These are phyloP conservation scores for Salvelinus namaycush DNA, from an alignment of 2,113 vertebrate species.

Conservation along the genomic window DNA sequence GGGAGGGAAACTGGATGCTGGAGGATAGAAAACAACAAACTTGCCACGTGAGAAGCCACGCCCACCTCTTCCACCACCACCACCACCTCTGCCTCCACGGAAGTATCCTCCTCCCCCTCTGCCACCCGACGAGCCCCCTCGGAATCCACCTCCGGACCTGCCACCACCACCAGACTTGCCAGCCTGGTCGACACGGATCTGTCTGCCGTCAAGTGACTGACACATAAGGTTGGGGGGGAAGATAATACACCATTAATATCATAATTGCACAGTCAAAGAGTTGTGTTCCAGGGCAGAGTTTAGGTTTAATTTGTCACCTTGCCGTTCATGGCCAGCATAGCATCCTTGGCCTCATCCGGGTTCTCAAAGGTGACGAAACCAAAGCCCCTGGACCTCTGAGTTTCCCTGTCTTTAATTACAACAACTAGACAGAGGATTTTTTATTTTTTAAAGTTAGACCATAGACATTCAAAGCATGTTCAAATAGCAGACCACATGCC, in stretches of 20 bases:
- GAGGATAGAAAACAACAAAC: constrained; percentile 18
- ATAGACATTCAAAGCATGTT: not conserved
- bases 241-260: not conserved
- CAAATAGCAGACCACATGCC: no score
- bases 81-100: constrained; percentile 64
- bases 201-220: constrained; percentile 81
- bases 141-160: constrained; percentile 72
- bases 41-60: constrained; percentile 77
- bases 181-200: constrained; percentile 83
- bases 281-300: not conserved
- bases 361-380: constrained; percentile 86
- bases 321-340: constrained; percentile 86
- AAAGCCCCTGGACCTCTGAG: constrained; percentile 82
- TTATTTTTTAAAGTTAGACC: not conserved
- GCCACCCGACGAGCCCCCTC: constrained; percentile 67
- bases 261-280: not conserved
- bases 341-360: constrained; percentile 84
- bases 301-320: constrained; percentile 71
- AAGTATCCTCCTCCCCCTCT: constrained; percentile 64
- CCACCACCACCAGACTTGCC: constrained; percentile 76
- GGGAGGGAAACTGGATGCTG: not conserved
- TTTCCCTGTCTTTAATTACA: constrained; percentile 84
- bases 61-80: constrained; percentile 72
- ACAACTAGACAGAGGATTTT: constrained; percentile 66
- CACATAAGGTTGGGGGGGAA: not conserved